A percentile compares a stretch with the other conserved stretches of the same genome.
Conservation (phyloP, 1,140 invertebrate species). For the Rhagoletis zephyria region DNA sequence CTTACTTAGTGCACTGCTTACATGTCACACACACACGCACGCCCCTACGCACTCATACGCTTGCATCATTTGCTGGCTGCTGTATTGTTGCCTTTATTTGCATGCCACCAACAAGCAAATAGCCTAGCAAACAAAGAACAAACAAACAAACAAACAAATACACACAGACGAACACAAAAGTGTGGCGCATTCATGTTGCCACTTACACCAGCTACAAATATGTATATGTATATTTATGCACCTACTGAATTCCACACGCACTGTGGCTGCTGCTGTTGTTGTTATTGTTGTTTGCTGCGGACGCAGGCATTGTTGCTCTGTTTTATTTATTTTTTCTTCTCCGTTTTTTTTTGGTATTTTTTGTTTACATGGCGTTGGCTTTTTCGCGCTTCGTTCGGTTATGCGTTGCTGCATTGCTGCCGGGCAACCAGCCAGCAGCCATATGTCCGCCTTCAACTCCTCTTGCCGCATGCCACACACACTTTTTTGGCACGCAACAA, state of each 20-base stretch:
- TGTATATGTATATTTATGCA: not conserved
- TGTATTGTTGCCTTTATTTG: constrained; percentile 24
- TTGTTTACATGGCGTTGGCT: constrained; percentile 34
- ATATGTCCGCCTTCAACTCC: not conserved
- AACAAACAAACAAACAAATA: not conserved
- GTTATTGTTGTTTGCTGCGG: not conserved
- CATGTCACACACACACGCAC: not conserved
- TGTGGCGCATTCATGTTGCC: not conserved
- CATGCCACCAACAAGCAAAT: constrained; percentile 8
- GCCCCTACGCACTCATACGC: not conserved
- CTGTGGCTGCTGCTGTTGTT: constrained; percentile 5
- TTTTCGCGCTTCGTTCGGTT: constrained; percentile 9
- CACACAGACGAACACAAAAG: not conserved
- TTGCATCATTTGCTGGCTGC: not conserved
- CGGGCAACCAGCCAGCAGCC: not conserved
- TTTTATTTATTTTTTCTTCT: constrained; percentile 2
- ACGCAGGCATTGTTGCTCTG: not conserved
- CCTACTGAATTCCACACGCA: not conserved
- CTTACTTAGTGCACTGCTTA: not conserved
- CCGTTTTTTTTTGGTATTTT: not conserved
- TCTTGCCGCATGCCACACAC: not conserved
- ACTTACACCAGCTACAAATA: not conserved
- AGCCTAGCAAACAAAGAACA: not conserved
- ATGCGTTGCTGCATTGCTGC: not conserved
- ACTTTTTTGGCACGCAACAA: not conserved